Evolutionary conservation across 2,888 invertebrate species (phyloP).

Genomic region (Antheraea yamamai): DNA sequence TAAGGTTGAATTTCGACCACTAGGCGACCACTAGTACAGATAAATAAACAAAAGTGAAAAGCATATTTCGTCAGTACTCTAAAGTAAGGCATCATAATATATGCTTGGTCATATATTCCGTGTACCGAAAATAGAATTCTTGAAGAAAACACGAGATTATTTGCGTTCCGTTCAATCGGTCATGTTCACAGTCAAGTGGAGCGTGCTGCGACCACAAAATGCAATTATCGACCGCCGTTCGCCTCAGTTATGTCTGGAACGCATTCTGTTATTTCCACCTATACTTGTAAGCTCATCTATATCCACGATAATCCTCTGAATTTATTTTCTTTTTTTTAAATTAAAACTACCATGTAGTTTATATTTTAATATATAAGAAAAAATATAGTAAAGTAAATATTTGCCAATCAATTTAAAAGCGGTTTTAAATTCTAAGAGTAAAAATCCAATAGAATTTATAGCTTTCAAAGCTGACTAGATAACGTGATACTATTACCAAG

Average conservation of each 20-base stretch:
- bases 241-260: conserved; percentile 71
- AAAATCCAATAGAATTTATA: background rate
- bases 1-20: too few species aligned
- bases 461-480: background rate
- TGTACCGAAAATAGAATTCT: background rate
- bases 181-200: conserved; percentile 65
- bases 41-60: background rate
- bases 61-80: background rate
- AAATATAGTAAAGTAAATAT: background rate
- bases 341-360: background rate
- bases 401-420: background rate
- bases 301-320: background rate
- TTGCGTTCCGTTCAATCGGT: conserved; percentile 72
- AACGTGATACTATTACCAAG: conserved; percentile 6
- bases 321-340: background rate
- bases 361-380: background rate
- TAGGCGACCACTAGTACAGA: background rate
- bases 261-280: conserved; percentile 66
- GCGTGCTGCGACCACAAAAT: conserved; percentile 74
- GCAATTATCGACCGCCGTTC: conserved; percentile 78
- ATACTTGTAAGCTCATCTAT: conserved; percentile 44
- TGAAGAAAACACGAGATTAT: conserved; percentile 55
- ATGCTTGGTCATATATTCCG: background rate
- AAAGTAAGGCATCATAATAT: background rate
- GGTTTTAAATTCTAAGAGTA: background rate